Evolutionary conservation across 2,888 invertebrate species (phyloP).

Genomic region (Incurvaria masculella): DNA sequence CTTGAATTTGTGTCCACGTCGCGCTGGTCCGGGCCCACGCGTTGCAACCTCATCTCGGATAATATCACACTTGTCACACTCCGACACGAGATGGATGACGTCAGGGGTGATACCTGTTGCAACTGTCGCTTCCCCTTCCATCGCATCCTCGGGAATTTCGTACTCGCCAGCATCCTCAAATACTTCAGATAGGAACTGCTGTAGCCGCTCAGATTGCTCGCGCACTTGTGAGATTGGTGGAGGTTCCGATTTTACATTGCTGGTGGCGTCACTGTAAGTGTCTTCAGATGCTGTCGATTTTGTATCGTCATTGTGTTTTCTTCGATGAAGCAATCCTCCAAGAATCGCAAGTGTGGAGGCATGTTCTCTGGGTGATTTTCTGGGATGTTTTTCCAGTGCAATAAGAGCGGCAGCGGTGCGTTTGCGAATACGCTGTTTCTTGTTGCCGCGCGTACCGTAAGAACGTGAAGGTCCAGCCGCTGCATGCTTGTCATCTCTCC

Average conservation of each 20-base stretch:
- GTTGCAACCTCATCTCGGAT: conserved; percentile 36
- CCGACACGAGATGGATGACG: conserved; percentile 40
- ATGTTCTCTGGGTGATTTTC: conserved; percentile 85
- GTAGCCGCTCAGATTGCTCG: conserved; percentile 39
- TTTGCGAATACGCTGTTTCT: conserved; percentile 34
- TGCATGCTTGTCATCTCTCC: conserved; percentile 32
- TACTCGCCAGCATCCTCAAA: conserved; percentile 44
- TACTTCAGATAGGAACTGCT: conserved; percentile 43
- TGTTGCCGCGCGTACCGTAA: conserved; percentile 44
- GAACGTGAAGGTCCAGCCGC: conserved; percentile 35
- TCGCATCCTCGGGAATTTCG: conserved; percentile 45
- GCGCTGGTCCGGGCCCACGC: conserved; percentile 25
- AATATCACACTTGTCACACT: conserved; percentile 41
- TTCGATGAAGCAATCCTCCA: conserved; percentile 59
- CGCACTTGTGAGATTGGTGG: conserved; percentile 29
- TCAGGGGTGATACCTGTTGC: conserved; percentile 41
- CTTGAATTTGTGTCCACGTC: conserved; percentile 54
- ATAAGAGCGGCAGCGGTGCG: conserved; percentile 26
- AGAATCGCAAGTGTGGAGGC: conserved; percentile 84
- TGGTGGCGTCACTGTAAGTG: conserved; percentile 35
- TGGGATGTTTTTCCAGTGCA: conserved; percentile 57
- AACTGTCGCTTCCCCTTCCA: conserved; percentile 32
- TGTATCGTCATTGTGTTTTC: conserved; percentile 41
- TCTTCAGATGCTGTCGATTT: conserved; percentile 49
- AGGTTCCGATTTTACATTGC: conserved; percentile 31